Evolutionary conservation across 1,140 invertebrate genomes (phyloP).

Genomic region (Drosophila subpulchrella): DNA sequence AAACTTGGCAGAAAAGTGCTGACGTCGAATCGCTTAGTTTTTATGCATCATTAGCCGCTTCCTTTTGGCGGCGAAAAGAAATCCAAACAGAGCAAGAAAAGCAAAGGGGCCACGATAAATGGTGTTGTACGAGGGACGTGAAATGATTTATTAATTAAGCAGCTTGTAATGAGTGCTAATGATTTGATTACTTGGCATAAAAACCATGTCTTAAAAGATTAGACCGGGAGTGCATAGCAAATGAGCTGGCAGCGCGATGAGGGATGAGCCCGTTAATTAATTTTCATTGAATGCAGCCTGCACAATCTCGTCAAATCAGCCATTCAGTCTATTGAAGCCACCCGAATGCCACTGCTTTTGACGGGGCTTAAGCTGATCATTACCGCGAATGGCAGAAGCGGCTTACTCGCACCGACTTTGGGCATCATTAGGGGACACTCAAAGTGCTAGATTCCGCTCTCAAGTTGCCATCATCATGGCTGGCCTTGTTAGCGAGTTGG

Average conservation of each 20-base stretch:
- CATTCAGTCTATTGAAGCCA: slow-evolving; percentile 8
- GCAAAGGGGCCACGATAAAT: slow-evolving; percentile 9
- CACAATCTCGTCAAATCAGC: not conserved
- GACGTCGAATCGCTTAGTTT: slow-evolving; percentile 32
- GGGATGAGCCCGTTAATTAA: slow-evolving; percentile 55
- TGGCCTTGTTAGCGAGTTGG: slow-evolving; percentile 26
- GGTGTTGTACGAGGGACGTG: slow-evolving; percentile 18
- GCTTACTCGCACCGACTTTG: slow-evolving; percentile 23
- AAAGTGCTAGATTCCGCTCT: slow-evolving; percentile 42
- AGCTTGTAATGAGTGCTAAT: slow-evolving; percentile 73
- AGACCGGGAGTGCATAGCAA: slow-evolving; percentile 31
- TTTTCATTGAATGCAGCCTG: slow-evolving; percentile 1
- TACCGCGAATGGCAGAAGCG: slow-evolving; percentile 58
- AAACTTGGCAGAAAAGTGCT: slow-evolving; percentile 20
- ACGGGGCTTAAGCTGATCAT: slow-evolving; percentile 58
- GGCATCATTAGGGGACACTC: slow-evolving; percentile 65
- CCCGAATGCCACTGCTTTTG: slow-evolving; percentile 6
- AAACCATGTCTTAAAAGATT: slow-evolving; percentile 28
- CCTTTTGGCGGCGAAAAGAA: slow-evolving; percentile 14
- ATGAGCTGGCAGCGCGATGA: slow-evolving; percentile 17
- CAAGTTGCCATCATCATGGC: slow-evolving; percentile 50
- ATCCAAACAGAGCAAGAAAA: slow-evolving; percentile 16
- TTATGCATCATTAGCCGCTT: slow-evolving; percentile 62
- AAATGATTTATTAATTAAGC: slow-evolving; percentile 75
- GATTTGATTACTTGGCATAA: slow-evolving; percentile 73